Evolutionary conservation across 2,888 invertebrate species (phyloP).

Genomic region (Pandemis heparana): DNA sequence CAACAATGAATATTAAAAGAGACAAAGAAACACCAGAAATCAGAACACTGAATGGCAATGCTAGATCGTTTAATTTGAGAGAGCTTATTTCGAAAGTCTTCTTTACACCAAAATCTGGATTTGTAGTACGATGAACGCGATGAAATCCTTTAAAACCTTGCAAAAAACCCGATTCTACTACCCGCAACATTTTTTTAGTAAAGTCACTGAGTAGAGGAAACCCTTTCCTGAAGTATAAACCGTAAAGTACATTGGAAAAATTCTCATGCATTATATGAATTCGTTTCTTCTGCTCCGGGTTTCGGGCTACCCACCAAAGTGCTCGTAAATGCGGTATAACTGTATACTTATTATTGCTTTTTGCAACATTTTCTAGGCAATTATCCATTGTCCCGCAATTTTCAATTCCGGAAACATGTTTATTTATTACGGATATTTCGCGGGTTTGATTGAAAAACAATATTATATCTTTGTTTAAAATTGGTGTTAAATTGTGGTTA

Average conservation of each 20-base stretch:
- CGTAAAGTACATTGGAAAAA: conserved; percentile 28
- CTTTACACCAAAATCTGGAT: neutral
- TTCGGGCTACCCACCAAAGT: conserved; percentile 23
- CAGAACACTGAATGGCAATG: conserved; percentile 23
- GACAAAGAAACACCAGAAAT: conserved; percentile 11
- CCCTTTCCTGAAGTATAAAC: conserved; percentile 38
- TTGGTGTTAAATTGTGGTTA: conserved; percentile 20
- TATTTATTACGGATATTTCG: conserved; percentile 15
- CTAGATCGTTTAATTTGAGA: conserved; percentile 21
- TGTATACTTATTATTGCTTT: conserved; percentile 29
- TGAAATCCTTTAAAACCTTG: conserved; percentile 10
- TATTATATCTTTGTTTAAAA: conserved; percentile 16
- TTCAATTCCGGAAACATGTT: conserved; percentile 5
- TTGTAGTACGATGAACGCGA: neutral
- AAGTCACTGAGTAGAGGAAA: conserved; percentile 34
- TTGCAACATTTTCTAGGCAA: conserved; percentile 17
- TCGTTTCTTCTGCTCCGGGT: conserved; percentile 9
- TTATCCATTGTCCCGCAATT: conserved; percentile 24
- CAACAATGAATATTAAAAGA: conserved; percentile 25
- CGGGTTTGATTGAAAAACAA: conserved; percentile 6
- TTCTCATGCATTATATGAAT: conserved; percentile 39
- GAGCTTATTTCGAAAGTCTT: conserved; percentile 19
- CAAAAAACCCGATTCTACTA: conserved; percentile 41
- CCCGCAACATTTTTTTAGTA: conserved; percentile 19
- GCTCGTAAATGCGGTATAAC: conserved; percentile 16